Evolutionary conservation across 2,113 vertebrate species (phyloP), one percentile per base, ranked within the genome.

Genomic region (Oreocharis arfaki): DNA sequence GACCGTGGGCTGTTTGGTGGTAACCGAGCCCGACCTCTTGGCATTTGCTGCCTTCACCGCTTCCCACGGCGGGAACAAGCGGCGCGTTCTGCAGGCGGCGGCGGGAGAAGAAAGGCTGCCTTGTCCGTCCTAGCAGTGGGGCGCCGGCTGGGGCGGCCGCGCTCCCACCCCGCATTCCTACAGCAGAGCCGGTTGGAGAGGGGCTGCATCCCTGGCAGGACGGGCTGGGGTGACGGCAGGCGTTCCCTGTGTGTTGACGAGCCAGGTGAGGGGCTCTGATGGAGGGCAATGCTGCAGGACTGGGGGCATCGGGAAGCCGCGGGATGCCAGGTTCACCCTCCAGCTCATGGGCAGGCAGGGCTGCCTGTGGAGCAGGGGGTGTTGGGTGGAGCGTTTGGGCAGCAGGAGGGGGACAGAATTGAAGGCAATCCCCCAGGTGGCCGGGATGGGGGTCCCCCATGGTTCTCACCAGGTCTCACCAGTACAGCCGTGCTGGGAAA

Each of bases 61-160:
- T 94, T 92, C 95, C 91, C 76, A 92, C 91, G 92, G 93, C 73
- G 11, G 90, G 96, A 97, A 97, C 97, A 97, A 97, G 95, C 59
- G 2, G 61, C 41, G 90, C 90, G 95, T 97, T 97, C 93, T 96
- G 87, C 93, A 90, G 91, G 73, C 93, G 8, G 92, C 44, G 5
- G 41, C 9, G 3, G 57, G 96, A 96, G 94, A 97, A 97, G 97
- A 97, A 97, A 97, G 96, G 68, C 79, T 0, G 79, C 96, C 96
- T 97, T 97, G 97, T 97, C 90, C 27, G 18, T 32, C 42, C 60
- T 8, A 59, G 95, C 65, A 16, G 89, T 86, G 94, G 95, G 94
- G 94, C 94, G 77, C 85, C 35, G 26, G 65, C 74, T 27, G 41
- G 90, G 77, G 70, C 42, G 7, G 73, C 85, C 18, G 1, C 5